A percentile compares a stretch with the other conserved stretches of the same genome.
Evolutionary conservation across 2,888 invertebrate species (phyloP).

Genomic region (Apodemia duryi): DNA sequence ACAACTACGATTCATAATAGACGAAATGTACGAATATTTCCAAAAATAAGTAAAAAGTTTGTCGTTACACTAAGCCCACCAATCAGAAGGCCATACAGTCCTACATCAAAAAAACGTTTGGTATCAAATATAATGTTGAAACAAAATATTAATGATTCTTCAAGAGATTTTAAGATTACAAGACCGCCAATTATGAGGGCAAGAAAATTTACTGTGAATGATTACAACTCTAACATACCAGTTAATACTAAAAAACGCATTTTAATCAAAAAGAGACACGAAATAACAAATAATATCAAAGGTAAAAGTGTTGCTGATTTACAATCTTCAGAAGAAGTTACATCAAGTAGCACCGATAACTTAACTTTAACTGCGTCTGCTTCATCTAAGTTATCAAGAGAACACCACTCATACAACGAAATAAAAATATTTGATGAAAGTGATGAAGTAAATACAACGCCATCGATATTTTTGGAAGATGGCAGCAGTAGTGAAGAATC

Average conservation of each 20-base stretch:
- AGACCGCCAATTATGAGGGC: conserved; percentile 26
- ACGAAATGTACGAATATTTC: conserved; percentile 15
- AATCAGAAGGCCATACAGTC: neutral
- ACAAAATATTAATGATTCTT: neutral
- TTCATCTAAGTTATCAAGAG: neutral
- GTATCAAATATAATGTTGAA: neutral
- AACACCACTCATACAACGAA: neutral
- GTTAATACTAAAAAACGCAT: neutral
- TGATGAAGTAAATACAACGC: conserved; percentile 6
- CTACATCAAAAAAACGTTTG: neutral
- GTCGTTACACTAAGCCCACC: conserved; percentile 16
- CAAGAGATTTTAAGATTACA: conserved; percentile 18
- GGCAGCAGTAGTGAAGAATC: conserved; percentile 8
- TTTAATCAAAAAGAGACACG: neutral
- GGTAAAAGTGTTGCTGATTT: neutral
- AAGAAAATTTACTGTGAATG: conserved; percentile 25
- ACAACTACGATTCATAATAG: neutral
- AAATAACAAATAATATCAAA: neutral
- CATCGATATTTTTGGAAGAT: conserved; percentile 10
- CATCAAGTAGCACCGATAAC: neutral
- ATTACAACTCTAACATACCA: neutral
- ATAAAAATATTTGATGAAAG: neutral
- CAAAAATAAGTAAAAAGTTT: conserved; percentile 19
- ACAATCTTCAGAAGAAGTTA: neutral
- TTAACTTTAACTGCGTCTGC: neutral